Evolutionary conservation across 2,113 vertebrate species (phyloP).

Genomic region (Leucosticte australis): DNA sequence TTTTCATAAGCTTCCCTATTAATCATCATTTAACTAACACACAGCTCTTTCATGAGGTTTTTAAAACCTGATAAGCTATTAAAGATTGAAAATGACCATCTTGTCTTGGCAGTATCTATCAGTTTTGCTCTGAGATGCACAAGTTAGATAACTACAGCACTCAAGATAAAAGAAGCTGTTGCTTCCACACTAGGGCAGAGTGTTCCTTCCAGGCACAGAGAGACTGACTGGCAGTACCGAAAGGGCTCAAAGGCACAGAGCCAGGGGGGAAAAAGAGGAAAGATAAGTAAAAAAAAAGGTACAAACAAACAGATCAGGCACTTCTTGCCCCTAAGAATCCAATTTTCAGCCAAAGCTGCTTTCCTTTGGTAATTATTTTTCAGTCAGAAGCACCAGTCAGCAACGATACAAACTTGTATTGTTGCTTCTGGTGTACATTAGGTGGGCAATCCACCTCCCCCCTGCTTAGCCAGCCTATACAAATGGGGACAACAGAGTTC

Average conservation of each 20-base stretch:
- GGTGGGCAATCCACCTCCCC: neutral
- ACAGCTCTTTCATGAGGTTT: neutral
- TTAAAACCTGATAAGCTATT: neutral
- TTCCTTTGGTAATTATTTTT: neutral
- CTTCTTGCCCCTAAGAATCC: neutral
- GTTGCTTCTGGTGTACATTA: neutral
- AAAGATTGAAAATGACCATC: neutral
- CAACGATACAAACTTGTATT: neutral
- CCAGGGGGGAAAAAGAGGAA: rapidly evolving
- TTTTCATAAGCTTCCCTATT: neutral
- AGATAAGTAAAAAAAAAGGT: neutral
- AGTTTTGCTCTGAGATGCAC: neutral
- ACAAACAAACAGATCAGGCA: neutral
- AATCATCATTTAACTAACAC: neutral
- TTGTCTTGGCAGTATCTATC: neutral
- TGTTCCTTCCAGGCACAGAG: neutral
- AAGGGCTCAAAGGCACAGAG: neutral
- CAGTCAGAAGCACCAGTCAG: neutral
- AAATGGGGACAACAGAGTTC: neutral
- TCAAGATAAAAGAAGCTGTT: neutral
- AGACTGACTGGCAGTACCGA: neutral
- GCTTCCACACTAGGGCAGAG: neutral
- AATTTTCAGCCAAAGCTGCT: neutral
- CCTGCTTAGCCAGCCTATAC: neutral
- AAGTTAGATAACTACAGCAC: neutral